Evolutionary conservation across 2,888 invertebrate genomes (phyloP).

Genomic region (Trissoscelio sp.): DNA sequence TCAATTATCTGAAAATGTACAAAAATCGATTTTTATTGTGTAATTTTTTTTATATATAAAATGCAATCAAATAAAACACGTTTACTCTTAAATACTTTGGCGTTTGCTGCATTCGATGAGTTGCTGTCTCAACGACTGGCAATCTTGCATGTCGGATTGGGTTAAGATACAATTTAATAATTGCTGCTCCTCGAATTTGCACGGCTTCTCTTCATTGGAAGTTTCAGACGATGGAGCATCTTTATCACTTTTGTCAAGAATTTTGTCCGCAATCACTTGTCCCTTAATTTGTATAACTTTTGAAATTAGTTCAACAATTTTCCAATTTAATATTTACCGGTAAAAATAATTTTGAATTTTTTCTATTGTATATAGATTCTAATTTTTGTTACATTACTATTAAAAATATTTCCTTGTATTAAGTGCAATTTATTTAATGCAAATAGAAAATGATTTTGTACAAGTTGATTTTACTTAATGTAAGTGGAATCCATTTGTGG

Average conservation of each 20-base stretch:
- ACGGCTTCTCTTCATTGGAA: slow-evolving; percentile 54
- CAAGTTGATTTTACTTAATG: too few relatives aligned
- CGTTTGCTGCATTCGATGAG: slow-evolving; percentile 68
- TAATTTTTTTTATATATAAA: neutral
- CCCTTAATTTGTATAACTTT: slow-evolving; percentile 38
- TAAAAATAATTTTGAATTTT: neutral
- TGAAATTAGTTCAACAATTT: too few relatives aligned
- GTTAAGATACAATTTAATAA: slow-evolving; percentile 64
- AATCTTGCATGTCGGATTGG: slow-evolving; percentile 62
- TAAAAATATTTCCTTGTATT: too few relatives aligned
- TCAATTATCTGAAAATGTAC: neutral
- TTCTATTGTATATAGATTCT: neutral
- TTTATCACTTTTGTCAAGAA: slow-evolving; percentile 50
- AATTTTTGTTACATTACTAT: neutral
- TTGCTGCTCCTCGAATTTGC: slow-evolving; percentile 66
- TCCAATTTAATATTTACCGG: too few relatives aligned
- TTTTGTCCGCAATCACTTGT: slow-evolving; percentile 43
- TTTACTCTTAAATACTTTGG: slow-evolving; percentile 48
- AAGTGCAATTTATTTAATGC: too few relatives aligned
- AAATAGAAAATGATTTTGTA: too few relatives aligned
- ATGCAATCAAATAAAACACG: slow-evolving; percentile 2
- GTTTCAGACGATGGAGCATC: slow-evolving; percentile 4
- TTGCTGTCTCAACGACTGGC: slow-evolving; percentile 64
- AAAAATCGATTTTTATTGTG: neutral
- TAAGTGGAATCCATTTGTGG: too few relatives aligned